Conservation (phyloP, 2,888 invertebrate genomes). For the Meteorus cinctellus region DNA sequence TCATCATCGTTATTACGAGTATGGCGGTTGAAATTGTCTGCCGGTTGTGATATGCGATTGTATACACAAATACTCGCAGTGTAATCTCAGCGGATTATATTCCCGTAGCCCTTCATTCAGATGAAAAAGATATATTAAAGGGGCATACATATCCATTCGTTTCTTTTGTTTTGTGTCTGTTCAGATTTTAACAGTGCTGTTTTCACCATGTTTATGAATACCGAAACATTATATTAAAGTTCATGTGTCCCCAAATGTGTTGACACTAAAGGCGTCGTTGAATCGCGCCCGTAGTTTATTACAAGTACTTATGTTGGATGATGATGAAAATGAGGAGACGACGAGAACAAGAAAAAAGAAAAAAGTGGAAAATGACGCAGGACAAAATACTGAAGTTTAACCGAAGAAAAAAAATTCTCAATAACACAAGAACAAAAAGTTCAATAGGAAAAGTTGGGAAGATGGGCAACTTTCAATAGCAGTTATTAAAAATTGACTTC, state of each 20-base stretch:
- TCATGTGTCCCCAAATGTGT: conserved; percentile 46
- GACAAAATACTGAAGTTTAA: too few species aligned
- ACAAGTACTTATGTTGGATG: conserved; percentile 33
- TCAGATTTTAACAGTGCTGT: not conserved
- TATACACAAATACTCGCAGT: not conserved
- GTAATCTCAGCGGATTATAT: conserved; percentile 7
- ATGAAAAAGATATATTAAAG: not conserved
- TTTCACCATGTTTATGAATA: conserved; percentile 49
- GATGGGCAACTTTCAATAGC: too few species aligned
- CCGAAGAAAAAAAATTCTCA: too few species aligned
- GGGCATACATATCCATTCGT: conserved; percentile 6
- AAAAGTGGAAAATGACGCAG: not conserved
- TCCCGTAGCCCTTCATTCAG: not conserved
- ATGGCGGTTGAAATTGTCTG: not conserved
- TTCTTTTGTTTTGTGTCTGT: not conserved
- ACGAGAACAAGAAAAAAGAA: not conserved
- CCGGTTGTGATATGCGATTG: not conserved
- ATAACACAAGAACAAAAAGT: too few species aligned
- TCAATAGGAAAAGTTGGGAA: too few species aligned
- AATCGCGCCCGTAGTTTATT: conserved; percentile 47
- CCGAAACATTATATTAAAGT: conserved; percentile 52
- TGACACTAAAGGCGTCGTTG: conserved; percentile 47
- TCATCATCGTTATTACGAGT: not conserved
- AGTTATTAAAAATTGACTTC: too few species aligned
- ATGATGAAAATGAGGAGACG: not conserved